Base-by-base conservation (phyloP, 1,140 invertebrate species). In the Thaumetopoea pityocampa region DNA sequence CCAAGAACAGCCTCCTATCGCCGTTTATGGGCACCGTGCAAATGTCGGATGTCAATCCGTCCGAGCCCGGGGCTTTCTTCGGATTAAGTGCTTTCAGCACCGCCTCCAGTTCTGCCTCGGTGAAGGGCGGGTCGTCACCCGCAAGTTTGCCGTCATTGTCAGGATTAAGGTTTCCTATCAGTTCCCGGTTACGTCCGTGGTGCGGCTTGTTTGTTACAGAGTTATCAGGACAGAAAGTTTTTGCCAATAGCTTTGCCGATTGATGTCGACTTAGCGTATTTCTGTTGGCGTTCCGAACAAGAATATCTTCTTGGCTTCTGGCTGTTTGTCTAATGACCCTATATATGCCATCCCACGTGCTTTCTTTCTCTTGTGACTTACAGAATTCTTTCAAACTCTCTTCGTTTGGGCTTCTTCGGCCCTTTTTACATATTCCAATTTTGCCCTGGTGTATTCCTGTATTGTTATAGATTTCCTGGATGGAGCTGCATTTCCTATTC, bases 401-500 rank as follows among this genome's bases (percentile, higher is more conserved):
- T n/a, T 6, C 2, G n/a, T 18, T 12, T 32, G 26, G 8, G 27
- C 28, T 15, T 26, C 8, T 20, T 26, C 12, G 11, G 15, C 23
- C 7, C 8, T 3, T 0, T 18, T 1, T 8, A 37, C 43, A 22
- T 45, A 45, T 7, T 18, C 3, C 10, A 19, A 15, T 20, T 48
- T 48, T n/a, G n/a, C n/a, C n/a, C n/a, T n/a, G n/a, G n/a, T n/a
- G n/a, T 62, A 62, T 4, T 54, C 43, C 2, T 40, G 14, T 3
- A 63, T 18, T 3, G 46, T 36, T 4, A 5, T 5, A 11, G 37
- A 1, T 15, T 7, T 54, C 2, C 63, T n/a, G 2, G 1, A 6
- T 1, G 55, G 45, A 1, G 51, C 53, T 1, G 59, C 56, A 29
- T 55, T 51, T 5, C 26, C 17, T 0, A 63, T 58, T 4, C 55